A percentile compares a stretch with the other conserved stretches of the same genome.
These are phyloP conservation scores for Catotricha subobsoleta DNA, from an alignment of 2,888 invertebrate genomes.

Conservation along the genomic window DNA sequence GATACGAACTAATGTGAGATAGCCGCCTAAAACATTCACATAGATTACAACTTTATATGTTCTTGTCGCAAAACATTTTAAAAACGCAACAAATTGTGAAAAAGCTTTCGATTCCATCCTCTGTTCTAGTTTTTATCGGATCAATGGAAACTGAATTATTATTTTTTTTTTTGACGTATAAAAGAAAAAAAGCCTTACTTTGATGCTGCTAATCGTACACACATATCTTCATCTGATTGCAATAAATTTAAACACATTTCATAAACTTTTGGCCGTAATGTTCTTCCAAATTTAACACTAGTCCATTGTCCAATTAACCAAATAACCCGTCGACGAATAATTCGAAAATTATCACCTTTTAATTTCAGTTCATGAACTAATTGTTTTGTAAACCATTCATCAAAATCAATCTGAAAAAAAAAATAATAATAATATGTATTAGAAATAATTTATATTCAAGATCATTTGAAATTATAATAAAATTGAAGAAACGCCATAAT, in stretches of 20 bases:
- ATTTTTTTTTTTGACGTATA: no score
- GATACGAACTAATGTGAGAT: no score
- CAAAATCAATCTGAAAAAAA: conserved; percentile 64
- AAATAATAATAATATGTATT: not conserved
- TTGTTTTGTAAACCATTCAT: conserved; percentile 75
- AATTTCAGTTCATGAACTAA: conserved; percentile 51
- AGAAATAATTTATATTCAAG: not conserved
- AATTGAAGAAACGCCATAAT: conserved; percentile 2
- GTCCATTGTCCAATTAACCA: conserved; percentile 68
- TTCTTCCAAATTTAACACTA: conserved; percentile 62
- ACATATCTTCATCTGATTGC: conserved; percentile 61
- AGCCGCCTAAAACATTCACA: no score
- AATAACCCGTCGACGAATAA: conserved; percentile 67
- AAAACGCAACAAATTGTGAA: no score
- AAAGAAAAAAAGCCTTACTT: conserved; percentile 24
- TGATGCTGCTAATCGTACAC: conserved; percentile 73
- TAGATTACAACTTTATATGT: no score
- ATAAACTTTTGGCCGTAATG: conserved; percentile 66
- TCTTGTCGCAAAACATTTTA: no score
- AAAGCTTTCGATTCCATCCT: no score
- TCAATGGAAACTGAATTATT: no score
- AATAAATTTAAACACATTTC: conserved; percentile 57
- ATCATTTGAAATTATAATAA: not conserved
- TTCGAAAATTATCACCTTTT: conserved; percentile 64
- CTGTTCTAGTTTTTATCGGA: not conserved